These are phyloP conservation scores for Exocentrus adspersus DNA, from an alignment of 2,888 invertebrate genomes.

Conservation along the genomic window DNA sequence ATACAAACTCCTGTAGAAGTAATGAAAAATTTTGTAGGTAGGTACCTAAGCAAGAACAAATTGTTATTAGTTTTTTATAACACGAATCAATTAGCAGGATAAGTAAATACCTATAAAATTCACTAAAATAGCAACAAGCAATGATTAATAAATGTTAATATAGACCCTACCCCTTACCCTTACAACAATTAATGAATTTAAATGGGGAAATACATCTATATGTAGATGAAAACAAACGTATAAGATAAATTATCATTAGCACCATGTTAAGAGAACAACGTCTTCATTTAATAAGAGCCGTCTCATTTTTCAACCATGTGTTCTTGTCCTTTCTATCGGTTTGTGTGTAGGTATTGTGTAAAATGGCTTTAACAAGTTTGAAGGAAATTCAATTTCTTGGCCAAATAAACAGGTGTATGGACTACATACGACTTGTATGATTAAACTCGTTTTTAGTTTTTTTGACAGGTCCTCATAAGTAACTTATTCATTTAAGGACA, in stretches of 20 bases:
- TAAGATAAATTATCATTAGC: conserved; percentile 60
- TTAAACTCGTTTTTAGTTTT: too few relatives aligned
- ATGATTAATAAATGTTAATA: background rate
- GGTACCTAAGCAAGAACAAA: too few relatives aligned
- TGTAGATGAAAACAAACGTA: conserved; percentile 52
- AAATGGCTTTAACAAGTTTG: background rate
- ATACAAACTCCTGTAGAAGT: too few relatives aligned
- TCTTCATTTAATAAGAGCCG: conserved; percentile 60
- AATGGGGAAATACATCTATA: conserved; percentile 23
- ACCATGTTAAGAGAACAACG: conserved; percentile 60
- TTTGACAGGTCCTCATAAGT: too few relatives aligned
- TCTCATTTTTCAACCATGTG: conserved; percentile 55
- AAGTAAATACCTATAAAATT: too few relatives aligned
- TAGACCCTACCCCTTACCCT: background rate
- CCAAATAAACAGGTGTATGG: too few relatives aligned
- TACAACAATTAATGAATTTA: conserved; percentile 21
- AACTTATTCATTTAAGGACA: background rate
- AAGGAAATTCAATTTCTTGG: background rate
- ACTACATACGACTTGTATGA: too few relatives aligned
- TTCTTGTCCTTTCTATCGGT: conserved; percentile 21
- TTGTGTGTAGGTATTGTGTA: conserved; percentile 12
- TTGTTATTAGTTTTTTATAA: too few relatives aligned
- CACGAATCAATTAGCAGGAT: too few relatives aligned
- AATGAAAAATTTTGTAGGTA: too few relatives aligned
- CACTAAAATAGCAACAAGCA: too few relatives aligned